These are phyloP conservation scores for Tympanoctomys barrerae DNA, from an alignment of 2,797 vertebrate species.

Conservation along the genomic window DNA sequence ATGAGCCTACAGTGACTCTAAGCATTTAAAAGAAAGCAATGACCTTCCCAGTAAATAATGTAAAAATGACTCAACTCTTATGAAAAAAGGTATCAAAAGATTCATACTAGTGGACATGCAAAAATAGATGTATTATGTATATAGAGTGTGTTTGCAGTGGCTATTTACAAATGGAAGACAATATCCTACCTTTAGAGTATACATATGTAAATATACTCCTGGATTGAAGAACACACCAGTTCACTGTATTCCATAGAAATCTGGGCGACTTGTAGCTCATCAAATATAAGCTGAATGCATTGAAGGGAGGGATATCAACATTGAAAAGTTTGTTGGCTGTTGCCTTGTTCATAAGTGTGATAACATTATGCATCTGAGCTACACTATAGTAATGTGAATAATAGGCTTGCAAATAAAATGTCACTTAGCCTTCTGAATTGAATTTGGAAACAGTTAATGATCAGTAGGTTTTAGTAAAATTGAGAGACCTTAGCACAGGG, in stretches of 20 bases:
- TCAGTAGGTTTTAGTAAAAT: neutral
- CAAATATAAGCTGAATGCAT: neutral
- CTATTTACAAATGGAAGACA: neutral
- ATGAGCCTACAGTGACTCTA: neutral
- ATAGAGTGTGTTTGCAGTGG: neutral
- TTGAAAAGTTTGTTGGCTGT: neutral
- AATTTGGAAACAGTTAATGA: neutral
- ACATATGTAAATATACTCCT: neutral
- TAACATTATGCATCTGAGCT: too few species aligned
- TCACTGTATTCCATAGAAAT: neutral
- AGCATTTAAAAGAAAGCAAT: neutral
- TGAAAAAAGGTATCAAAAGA: neutral
- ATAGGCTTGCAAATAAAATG: too few species aligned
- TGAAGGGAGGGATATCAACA: neutral
- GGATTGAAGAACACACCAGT: neutral
- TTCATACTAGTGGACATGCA: neutral
- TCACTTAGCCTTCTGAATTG: neutral
- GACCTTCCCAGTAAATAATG: neutral
- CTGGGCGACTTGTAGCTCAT: neutral
- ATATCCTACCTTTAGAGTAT: too few species aligned
- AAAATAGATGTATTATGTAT: neutral
- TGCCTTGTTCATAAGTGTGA: neutral
- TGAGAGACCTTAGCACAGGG: neutral
- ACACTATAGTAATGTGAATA: too few species aligned
- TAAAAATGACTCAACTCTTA: neutral